Evolutionary conservation across 2,797 vertebrate species (phyloP).

Genomic region (Rhadinocentrus ornatus): DNA sequence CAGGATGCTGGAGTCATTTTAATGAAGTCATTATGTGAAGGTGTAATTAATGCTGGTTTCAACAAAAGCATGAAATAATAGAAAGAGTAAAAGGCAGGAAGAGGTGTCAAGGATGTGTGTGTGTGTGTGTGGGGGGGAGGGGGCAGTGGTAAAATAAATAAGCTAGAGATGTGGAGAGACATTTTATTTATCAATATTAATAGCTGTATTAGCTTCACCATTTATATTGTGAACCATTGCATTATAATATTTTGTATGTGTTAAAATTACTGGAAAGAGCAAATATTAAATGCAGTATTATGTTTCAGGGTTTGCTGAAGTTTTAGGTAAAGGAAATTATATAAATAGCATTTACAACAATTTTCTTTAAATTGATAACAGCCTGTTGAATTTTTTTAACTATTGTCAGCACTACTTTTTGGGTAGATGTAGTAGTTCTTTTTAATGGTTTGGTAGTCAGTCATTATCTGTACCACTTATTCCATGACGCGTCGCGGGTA

Average conservation of each 20-base stretch:
- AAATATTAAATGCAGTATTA: neutral
- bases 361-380: neutral
- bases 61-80: slow-evolving; percentile 46
- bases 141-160: slow-evolving; percentile 26
- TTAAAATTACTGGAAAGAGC: neutral
- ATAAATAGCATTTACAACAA: neutral
- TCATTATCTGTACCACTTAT: no score
- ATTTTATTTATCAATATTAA: slow-evolving; percentile 69
- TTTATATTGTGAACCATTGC: neutral
- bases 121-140: neutral
- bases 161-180: slow-evolving; percentile 47
- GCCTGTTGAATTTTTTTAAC: neutral
- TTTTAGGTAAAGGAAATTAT: neutral
- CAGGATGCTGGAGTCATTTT: slow-evolving; percentile 44
- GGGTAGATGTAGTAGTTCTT: neutral
- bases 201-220: slow-evolving; percentile 57
- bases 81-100: slow-evolving; percentile 24
- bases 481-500: no score
- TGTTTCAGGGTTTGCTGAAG: slow-evolving; percentile 9
- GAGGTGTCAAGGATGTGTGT: slow-evolving; percentile 38
- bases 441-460: neutral
- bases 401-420: neutral
- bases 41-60: slow-evolving; percentile 58
- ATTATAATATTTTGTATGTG: neutral
- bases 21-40: slow-evolving; percentile 54